Evolutionary conservation across 2,797 vertebrate genomes (phyloP), one percentile per base, ranked within the genome.

Genomic region (Semaprochilodus insignis): DNA sequence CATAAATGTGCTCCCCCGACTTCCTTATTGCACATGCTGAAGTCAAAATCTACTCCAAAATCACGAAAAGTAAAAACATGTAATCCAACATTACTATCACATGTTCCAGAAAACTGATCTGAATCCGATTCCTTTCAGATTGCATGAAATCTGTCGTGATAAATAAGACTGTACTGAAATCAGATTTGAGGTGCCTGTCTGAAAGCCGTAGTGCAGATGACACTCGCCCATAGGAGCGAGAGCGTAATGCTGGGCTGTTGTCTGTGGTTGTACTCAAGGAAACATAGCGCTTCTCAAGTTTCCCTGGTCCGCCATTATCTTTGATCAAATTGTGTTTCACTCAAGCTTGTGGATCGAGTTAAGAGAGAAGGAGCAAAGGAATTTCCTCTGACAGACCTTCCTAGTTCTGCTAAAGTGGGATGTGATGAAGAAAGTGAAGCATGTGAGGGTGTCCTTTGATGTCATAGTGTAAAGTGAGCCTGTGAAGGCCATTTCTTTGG

Each of bases 281-380:
- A 17, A 25, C 57, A 60, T 77, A 79, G 19, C 17, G 10, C 66
- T 17, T 31, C 3, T 63, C 0, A 4, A 15, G 10, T 31, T 34
- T 36, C 60, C 2, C 19, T 71, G n/a, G 81, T 21, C 62, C 44
- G 17, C 13, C 65, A 23, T 15, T 36, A 77, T 52, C 23, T 40
- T 31, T 44, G 25, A n/a, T 15, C 25, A 13, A 48, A 17, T 71
- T 77, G 62, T 57, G 63, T n/a, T 66, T 34, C 59, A 91, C 82
- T 84, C 71, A 73, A 83, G 19, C 65, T 69, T 90, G 90, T 80
- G 90, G 89, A 86, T 90, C 88, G 90, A 89, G 88, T 40, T 8
- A 40, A 73, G 15, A 48, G 54, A 31, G 54, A 2, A 14, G 17
- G 63, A 25, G 25, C 63, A 25, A 80, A 23, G 65, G 74, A 40